A percentile compares a stretch with the other conserved stretches of the same genome.
Conservation (phyloP, 2,797 vertebrate genomes). For the Cetoscarus ocellatus region DNA sequence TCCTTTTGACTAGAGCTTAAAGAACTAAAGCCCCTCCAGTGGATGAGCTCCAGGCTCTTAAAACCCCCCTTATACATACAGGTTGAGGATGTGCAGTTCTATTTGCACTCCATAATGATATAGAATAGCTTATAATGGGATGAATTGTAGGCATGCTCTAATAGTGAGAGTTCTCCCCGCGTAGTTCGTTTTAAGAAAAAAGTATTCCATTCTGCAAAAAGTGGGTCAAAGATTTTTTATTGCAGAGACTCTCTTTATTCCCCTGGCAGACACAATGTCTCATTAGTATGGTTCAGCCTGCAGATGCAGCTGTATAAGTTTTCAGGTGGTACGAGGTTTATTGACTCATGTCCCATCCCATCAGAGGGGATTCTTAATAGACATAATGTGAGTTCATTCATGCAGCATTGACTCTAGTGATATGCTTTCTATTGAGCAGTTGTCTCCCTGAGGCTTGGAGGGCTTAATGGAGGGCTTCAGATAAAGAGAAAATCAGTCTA, state of each 20-base stretch:
- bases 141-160: not conserved
- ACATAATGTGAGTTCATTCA: conserved; percentile 11
- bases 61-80: conserved; percentile 23
- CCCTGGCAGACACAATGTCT: not conserved
- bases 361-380: not conserved
- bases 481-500: conserved; percentile 5
- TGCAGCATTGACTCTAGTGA: conserved; percentile 9
- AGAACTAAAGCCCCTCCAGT: conserved; percentile 29
- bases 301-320: not conserved
- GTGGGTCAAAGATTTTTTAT: not conserved
- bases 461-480: conserved; percentile 19
- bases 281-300: not conserved
- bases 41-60: conserved; percentile 14
- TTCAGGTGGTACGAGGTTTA: not conserved
- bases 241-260: conserved; percentile 8
- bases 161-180: not conserved
- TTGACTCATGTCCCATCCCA: conserved; percentile 13
- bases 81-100: conserved; percentile 14
- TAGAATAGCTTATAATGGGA: conserved; percentile 26
- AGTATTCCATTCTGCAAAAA: not conserved
- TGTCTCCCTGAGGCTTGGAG: not conserved
- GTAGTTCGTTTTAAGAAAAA: not conserved
- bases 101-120: conserved; percentile 6
- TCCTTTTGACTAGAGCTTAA: conserved; percentile 43
- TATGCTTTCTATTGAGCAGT: conserved; percentile 15